Conservation (phyloP, 2,888 invertebrate species). For the Rotaria sp. region DNA sequence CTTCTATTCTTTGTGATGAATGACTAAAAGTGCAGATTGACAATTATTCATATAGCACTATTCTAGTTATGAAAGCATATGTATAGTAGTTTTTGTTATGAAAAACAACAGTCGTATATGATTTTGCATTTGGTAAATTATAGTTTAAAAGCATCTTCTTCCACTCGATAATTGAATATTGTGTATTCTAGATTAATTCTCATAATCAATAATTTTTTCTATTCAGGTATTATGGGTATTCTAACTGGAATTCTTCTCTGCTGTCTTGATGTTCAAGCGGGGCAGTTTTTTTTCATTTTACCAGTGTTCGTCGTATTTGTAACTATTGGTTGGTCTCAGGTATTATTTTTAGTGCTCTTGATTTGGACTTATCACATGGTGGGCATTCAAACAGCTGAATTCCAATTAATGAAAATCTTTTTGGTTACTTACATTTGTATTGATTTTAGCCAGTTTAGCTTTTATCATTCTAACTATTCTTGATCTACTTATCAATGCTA, state of each 20-base stretch:
- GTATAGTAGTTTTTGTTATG: too few species aligned
- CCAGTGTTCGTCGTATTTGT: neutral
- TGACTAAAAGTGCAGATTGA: too few species aligned
- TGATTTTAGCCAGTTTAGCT: slow-evolving; percentile 71
- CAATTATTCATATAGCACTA: too few species aligned
- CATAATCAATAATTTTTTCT: too few species aligned
- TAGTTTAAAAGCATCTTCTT: too few species aligned
- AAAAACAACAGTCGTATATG: too few species aligned
- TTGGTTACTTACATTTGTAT: slow-evolving; percentile 71
- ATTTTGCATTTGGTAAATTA: too few species aligned
- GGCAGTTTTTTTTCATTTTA: slow-evolving; percentile 48
- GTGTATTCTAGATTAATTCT: too few species aligned
- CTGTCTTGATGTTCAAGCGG: slow-evolving; percentile 63
- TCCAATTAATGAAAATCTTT: slow-evolving; percentile 85
- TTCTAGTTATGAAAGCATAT: too few species aligned
- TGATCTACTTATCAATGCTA: slow-evolving; percentile 72
- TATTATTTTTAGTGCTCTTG: slow-evolving; percentile 35
- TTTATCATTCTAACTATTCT: slow-evolving; percentile 67
- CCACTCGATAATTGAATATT: too few species aligned
- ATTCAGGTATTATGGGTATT: slow-evolving; percentile 65
- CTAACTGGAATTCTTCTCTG: slow-evolving; percentile 56
- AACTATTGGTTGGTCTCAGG: neutral
- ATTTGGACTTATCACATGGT: slow-evolving; percentile 48
- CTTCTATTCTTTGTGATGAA: too few species aligned
- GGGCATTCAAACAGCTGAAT: slow-evolving; percentile 71